Conservation (phyloP, 1,140 invertebrate species). For the Cylas formicarius region DNA sequence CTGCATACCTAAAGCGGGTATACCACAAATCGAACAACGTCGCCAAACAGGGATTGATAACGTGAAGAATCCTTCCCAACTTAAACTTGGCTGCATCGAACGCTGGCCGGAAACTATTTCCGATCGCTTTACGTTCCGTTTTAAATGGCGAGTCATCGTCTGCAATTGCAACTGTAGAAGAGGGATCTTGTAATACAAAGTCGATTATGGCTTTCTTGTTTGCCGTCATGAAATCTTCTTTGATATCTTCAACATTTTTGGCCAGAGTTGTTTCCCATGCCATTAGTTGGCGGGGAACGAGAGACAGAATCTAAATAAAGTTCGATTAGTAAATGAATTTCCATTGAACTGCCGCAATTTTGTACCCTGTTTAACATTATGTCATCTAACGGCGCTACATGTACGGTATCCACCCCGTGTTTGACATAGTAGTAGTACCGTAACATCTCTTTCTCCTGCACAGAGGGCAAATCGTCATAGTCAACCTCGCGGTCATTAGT, state of each 20-base stretch:
- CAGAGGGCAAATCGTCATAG: slow-evolving; percentile 45
- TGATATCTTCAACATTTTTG: slow-evolving; percentile 55
- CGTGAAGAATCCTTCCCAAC: slow-evolving; percentile 60
- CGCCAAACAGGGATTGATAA: slow-evolving; percentile 74
- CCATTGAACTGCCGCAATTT: not conserved
- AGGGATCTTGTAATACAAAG: slow-evolving; percentile 75
- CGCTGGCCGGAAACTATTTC: slow-evolving; percentile 54
- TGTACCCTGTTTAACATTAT: slow-evolving; percentile 50
- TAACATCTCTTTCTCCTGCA: slow-evolving; percentile 60
- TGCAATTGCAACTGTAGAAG: slow-evolving; percentile 39
- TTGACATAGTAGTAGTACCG: slow-evolving; percentile 86
- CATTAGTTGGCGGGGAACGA: slow-evolving; percentile 48
- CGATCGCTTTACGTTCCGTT: slow-evolving; percentile 55
- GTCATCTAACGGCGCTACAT: slow-evolving; percentile 70
- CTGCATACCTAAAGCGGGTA: slow-evolving; percentile 68
- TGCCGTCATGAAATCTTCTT: slow-evolving; percentile 72
- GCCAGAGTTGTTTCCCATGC: slow-evolving; percentile 52
- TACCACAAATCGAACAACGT: slow-evolving; percentile 79
- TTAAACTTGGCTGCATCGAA: slow-evolving; percentile 45
- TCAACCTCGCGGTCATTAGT: slow-evolving; percentile 41
- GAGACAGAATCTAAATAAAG: slow-evolving; percentile 8
- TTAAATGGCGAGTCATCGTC: slow-evolving; percentile 47
- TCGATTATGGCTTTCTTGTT: slow-evolving; percentile 85
- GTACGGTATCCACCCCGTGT: slow-evolving; percentile 78
- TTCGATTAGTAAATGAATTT: not conserved